These are phyloP conservation scores for Pterocles gutturalis DNA, from an alignment of 2,113 vertebrate genomes.

Conservation along the genomic window DNA sequence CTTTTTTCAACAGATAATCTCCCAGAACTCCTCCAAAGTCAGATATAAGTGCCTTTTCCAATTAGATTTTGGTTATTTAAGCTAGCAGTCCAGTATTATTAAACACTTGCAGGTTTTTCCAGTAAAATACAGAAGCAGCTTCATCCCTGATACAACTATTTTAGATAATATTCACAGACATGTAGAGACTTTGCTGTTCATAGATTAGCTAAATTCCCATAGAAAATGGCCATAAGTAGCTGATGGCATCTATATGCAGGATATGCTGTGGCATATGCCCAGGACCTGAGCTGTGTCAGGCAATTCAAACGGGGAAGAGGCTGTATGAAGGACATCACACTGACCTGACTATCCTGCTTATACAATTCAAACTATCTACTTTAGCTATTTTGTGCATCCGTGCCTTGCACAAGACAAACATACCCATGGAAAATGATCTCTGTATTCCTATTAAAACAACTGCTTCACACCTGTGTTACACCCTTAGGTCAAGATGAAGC, in stretches of 20 bases:
- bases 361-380: not conserved
- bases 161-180: not conserved
- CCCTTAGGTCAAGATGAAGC: not conserved
- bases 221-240: not conserved
- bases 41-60: not conserved
- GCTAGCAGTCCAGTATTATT: not conserved
- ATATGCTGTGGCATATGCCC: no score
- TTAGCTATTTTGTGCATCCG: not conserved
- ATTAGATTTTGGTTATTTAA: not conserved
- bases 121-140: not conserved
- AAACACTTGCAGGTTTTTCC: not conserved
- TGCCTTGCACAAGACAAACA: not conserved
- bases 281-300: not conserved
- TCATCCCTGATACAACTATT: not conserved
- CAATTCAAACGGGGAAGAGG: not conserved
- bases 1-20: not conserved
- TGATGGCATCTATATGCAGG: rapidly evolving
- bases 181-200: not conserved
- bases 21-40: not conserved
- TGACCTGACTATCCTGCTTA: not conserved
- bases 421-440: not conserved
- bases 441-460: not conserved
- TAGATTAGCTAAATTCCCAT: not conserved
- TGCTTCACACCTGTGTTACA: not conserved
- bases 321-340: not conserved